Evolutionary conservation across 1,140 invertebrate genomes (phyloP), one percentile per base, ranked within the genome.

Genomic region (Helicoverpa zea): DNA sequence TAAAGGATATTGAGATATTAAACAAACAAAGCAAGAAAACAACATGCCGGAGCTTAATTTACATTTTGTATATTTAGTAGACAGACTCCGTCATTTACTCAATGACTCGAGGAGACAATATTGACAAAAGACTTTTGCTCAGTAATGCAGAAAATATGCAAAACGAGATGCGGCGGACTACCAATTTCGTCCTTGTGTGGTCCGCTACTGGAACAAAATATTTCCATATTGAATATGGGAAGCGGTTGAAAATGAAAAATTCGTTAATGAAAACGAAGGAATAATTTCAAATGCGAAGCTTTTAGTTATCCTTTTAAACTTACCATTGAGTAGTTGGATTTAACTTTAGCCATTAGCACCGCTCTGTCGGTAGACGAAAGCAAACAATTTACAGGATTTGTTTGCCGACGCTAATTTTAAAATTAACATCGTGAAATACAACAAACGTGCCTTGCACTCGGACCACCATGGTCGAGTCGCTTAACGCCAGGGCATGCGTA

Each of bases 381-480:
- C 78, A 84, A 85, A 88, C 85, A 84, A 91, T 91, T 89, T 87
- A 81, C 87, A 85, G 83, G 86, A 90, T 90, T 90, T 89, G 88
- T 92, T 91, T 90, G 88, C 84, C 82, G 82, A 90, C 87, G 91
- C 88, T 92, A 92, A 94, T 93, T 94, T 94, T 93, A 91, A 93
- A 93, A 91, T 92, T 89, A 90, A 92, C 88, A 85, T 91, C 89
- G 89, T 91, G 91, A 89, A 91, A 89, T 90, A 90, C 86, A 90
- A 92, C 87, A 93, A 92, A 92, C 92, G 92, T 92, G 91, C 90
- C 81, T 83, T 56, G 80, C 77, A 80, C 66, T 78, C 66, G 85
- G 92, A 94, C 92, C 92, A 94, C 92, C 92, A 75, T 87, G 81
- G 87, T 92, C 16, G 91, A 85, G 79, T 77, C 78, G 85, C 84